Percentiles rank a stretch among this genome's conserved stretches.
These are phyloP conservation scores for Idaea biselata DNA, from an alignment of 2,888 invertebrate genomes.

Conservation along the genomic window DNA sequence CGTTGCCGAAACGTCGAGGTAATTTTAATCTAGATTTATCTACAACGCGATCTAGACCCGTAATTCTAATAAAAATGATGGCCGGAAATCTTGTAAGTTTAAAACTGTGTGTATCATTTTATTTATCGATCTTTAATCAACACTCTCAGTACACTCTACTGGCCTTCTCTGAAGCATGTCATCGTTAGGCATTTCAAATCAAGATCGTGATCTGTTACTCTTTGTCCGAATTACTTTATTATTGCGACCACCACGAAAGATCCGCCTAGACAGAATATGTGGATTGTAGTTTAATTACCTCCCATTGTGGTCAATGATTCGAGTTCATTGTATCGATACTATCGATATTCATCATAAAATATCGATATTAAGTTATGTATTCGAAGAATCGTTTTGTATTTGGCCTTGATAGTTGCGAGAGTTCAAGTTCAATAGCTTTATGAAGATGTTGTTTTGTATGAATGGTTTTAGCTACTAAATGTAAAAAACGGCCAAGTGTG, in stretches of 20 bases:
- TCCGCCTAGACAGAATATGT: constrained; percentile 72
- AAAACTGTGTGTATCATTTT: too few relatives aligned
- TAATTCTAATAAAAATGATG: too few relatives aligned
- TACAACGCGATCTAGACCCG: too few relatives aligned
- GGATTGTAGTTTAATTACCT: constrained; percentile 76
- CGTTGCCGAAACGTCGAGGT: too few relatives aligned
- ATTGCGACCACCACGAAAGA: constrained; percentile 73
- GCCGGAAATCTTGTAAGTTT: too few relatives aligned
- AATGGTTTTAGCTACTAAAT: not conserved
- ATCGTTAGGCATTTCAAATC: constrained; percentile 30
- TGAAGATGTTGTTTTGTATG: not conserved
- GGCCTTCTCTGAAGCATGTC: constrained; percentile 31
- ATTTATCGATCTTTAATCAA: too few relatives aligned
- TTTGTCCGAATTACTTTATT: constrained; percentile 48
- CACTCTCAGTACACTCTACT: not conserved
- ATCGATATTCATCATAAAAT: not conserved
- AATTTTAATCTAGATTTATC: too few relatives aligned
- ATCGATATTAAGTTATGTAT: not conserved
- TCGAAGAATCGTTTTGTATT: constrained; percentile 18
- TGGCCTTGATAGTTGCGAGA: constrained; percentile 23
- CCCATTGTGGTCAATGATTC: constrained; percentile 67
- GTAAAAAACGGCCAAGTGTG: too few relatives aligned
- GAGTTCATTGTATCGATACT: constrained; percentile 36
- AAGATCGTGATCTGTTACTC: constrained; percentile 24
- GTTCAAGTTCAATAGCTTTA: constrained; percentile 26